Conservation (phyloP, 2,113 vertebrate species). For the Corythornis cristatus region DNA sequence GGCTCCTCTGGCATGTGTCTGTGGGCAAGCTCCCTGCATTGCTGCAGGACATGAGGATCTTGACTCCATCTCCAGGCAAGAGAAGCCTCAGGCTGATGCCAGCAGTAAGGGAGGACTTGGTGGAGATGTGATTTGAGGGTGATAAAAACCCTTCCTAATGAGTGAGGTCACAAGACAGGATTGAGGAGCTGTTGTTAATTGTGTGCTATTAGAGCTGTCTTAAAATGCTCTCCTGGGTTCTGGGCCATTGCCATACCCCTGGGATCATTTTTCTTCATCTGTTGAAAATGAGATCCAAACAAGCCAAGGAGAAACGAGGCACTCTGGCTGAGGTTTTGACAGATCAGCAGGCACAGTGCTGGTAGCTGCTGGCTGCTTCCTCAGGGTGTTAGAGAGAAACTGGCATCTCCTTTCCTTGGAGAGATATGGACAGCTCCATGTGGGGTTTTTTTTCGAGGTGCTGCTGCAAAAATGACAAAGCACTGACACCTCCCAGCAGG, state of each 20-base stretch:
- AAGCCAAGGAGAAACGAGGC: background rate
- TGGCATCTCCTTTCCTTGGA: background rate
- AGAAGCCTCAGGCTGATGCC: background rate
- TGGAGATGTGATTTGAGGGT: background rate
- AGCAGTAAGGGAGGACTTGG: background rate
- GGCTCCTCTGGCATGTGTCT: background rate
- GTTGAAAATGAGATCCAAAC: background rate
- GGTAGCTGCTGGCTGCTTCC: background rate
- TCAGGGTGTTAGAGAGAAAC: background rate
- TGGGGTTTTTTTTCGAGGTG: background rate
- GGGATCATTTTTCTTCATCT: slow-evolving; percentile 28
- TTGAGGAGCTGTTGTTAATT: slow-evolving; percentile 10
- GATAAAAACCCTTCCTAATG: slow-evolving; percentile 6
- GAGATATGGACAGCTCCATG: fast-evolving
- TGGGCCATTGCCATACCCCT: slow-evolving; percentile 27
- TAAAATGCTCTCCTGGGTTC: background rate
- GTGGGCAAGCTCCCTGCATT: background rate
- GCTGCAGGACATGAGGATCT: slow-evolving; percentile 28
- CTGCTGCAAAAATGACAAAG: background rate
- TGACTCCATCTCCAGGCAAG: background rate
- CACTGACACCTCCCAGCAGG: background rate
- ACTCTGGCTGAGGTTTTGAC: background rate
- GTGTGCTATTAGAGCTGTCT: background rate
- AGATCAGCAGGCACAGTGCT: background rate
- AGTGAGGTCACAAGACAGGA: slow-evolving; percentile 39